phyloP scores from a whole-genome alignment of 1,140 invertebrate species.

The Leucophenga varia region DNA sequence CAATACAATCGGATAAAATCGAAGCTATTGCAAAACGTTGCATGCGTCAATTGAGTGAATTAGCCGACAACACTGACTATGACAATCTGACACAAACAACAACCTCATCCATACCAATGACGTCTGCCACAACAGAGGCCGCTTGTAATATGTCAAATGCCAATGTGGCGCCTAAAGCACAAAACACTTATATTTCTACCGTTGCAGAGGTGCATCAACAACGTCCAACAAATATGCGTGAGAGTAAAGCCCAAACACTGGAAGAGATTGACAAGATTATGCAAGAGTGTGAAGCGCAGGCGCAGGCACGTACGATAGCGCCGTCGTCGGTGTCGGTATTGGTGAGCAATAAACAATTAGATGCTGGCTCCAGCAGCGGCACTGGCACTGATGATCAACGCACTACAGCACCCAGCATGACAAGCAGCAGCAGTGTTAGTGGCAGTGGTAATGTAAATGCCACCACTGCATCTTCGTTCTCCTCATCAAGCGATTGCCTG shows the following conservation, averaged over 20 bases:
- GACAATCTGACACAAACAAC: slow-evolving; percentile 34
- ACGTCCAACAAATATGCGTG: not conserved
- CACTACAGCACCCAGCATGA: slow-evolving; percentile 41
- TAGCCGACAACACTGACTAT: slow-evolving; percentile 41
- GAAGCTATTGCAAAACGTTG: slow-evolving; percentile 50
- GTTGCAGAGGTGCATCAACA: slow-evolving; percentile 33
- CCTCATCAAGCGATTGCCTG: slow-evolving; percentile 51
- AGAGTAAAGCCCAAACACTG: slow-evolving; percentile 25
- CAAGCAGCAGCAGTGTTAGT: slow-evolving; percentile 23
- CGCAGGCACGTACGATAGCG: slow-evolving; percentile 9
- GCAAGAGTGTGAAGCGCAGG: slow-evolving; percentile 51
- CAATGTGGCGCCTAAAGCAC: slow-evolving; percentile 6
- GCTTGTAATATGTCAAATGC: slow-evolving; percentile 39
- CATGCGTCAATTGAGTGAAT: slow-evolving; percentile 48
- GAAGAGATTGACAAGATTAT: slow-evolving; percentile 55
- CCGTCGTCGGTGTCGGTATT: not conserved
- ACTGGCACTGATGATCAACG: slow-evolving; percentile 30
- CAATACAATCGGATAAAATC: slow-evolving; percentile 48
- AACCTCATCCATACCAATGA: not conserved
- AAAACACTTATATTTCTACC: slow-evolving; percentile 49
- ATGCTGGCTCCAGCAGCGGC: not conserved
- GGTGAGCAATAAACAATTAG: slow-evolving; percentile 7
- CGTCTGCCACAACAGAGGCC: not conserved
- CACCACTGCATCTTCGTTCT: slow-evolving; percentile 46
- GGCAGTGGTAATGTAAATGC: slow-evolving; percentile 13